A percentile compares a stretch with the other conserved stretches of the same genome.
Evolutionary conservation across 2,888 invertebrate genomes (phyloP).

Genomic region (Ernsta delagoae): DNA sequence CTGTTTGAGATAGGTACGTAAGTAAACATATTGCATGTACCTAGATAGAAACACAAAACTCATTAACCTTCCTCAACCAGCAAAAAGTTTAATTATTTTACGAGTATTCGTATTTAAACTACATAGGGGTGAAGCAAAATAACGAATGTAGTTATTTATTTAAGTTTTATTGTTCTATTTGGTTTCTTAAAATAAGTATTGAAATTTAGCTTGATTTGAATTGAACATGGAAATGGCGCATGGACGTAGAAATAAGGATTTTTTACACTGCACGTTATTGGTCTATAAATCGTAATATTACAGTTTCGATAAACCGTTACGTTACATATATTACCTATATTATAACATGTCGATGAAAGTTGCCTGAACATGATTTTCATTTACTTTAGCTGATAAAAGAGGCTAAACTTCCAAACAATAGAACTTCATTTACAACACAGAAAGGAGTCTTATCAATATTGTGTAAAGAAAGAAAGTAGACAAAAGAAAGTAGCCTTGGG

Average conservation of each 20-base stretch:
- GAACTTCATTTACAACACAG: not conserved
- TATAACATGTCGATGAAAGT: no score
- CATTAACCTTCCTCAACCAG: slow-evolving; percentile 1
- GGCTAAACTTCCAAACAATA: not conserved
- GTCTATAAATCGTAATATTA: no score
- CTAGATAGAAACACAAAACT: slow-evolving; percentile 10
- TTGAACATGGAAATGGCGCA: no score
- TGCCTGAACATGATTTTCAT: not conserved
- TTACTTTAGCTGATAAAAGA: not conserved
- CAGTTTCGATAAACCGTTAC: no score
- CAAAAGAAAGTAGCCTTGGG: not conserved
- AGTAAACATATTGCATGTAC: not conserved
- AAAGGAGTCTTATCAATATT: not conserved
- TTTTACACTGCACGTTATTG: no score
- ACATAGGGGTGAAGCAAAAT: slow-evolving; percentile 7
- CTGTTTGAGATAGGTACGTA: not conserved
- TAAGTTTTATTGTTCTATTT: slow-evolving; percentile 6
- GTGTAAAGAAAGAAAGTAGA: not conserved
- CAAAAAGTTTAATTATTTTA: slow-evolving; percentile 25
- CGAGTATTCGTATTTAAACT: slow-evolving; percentile 14
- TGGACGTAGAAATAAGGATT: no score
- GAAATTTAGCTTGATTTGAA: no score
- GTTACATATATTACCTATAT: no score
- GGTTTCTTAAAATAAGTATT: not conserved
- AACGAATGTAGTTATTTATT: slow-evolving; percentile 18